phyloP scores from a whole-genome alignment of 2,797 vertebrate species.

The Lepus oiostolus region DNA sequence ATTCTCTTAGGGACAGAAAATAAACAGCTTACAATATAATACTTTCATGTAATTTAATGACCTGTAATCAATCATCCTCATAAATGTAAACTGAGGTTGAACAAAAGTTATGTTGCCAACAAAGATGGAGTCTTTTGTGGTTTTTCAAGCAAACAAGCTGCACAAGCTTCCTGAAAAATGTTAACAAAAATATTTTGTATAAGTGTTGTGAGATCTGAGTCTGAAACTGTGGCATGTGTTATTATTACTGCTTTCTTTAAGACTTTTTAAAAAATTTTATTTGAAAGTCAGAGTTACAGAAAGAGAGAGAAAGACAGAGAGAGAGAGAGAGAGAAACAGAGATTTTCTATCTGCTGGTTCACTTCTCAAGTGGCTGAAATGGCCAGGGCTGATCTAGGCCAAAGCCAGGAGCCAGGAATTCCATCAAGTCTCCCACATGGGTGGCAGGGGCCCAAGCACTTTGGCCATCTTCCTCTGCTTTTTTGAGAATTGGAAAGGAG shows the following conservation, averaged over 20 bases:
- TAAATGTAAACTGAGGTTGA: neutral
- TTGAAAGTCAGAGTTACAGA: no score
- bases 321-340: no score
- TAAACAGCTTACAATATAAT: neutral
- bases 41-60: neutral
- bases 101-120: neutral
- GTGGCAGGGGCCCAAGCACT: no score
- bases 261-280: no score
- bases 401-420: no score
- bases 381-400: no score
- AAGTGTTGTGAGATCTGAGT: neutral
- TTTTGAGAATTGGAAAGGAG: no score
- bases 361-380: no score
- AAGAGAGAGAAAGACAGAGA: no score
- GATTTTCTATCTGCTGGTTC: no score
- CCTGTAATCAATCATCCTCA: neutral
- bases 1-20: neutral
- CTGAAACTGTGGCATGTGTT: neutral
- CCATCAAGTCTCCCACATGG: no score
- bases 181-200: conserved; percentile 34
- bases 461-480: no score
- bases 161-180: neutral
- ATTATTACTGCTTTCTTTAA: neutral
- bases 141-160: neutral
- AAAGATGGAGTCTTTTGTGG: neutral